Conservation (phyloP, 2,797 vertebrate species). For the Tamandua tetradactyla region DNA sequence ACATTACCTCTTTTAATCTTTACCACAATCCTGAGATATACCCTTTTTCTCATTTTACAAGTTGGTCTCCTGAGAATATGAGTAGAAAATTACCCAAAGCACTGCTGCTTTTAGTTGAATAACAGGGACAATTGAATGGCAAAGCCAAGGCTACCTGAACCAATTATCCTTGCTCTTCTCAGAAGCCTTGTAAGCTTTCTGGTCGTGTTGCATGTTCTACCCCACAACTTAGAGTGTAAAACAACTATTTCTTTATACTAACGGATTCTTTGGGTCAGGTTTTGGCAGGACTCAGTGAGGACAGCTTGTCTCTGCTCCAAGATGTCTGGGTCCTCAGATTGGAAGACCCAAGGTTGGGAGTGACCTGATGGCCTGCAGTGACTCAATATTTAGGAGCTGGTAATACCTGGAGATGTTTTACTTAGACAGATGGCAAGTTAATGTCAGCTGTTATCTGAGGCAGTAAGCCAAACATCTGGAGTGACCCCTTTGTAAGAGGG, state of each 20-base stretch:
- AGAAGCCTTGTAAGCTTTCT: not conserved
- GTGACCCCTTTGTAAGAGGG: not conserved
- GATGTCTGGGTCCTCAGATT: not conserved
- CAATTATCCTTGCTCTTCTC: not conserved
- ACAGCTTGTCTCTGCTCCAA: not conserved
- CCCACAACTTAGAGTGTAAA: not conserved
- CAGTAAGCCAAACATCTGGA: not conserved
- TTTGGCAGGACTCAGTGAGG: not conserved
- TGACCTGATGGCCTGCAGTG: not conserved
- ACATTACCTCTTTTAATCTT: not conserved
- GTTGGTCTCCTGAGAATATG: not conserved
- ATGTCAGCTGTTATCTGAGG: not conserved
- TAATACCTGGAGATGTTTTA: not conserved
- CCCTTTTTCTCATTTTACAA: not conserved
- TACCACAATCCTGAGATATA: not conserved
- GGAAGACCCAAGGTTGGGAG: not conserved
- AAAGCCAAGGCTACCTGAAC: not conserved
- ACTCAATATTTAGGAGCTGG: not conserved
- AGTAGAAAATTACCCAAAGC: not conserved
- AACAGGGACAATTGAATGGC: not conserved
- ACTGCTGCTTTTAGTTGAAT: slow-evolving; percentile 14
- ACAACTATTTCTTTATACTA: not conserved
- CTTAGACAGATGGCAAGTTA: not conserved
- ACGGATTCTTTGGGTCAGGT: not conserved
- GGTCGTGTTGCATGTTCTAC: not conserved